A percentile compares a stretch with the other conserved stretches of the same genome.
Conservation (phyloP, 2,888 invertebrate species). For the Calephelis perditalis region DNA sequence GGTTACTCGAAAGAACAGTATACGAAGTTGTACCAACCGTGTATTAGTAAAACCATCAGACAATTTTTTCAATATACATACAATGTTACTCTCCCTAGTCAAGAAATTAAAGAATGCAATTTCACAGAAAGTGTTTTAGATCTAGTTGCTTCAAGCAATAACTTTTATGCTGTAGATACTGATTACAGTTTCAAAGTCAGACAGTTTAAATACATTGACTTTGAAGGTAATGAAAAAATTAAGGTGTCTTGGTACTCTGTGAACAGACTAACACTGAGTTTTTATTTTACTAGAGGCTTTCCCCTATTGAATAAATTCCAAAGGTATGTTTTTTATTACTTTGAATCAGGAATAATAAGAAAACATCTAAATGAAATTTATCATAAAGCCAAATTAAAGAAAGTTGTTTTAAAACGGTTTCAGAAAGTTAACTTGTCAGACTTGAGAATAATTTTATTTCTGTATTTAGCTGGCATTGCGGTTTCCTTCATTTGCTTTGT, state of each 20-base stretch:
- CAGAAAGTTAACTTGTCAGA: conserved; percentile 32
- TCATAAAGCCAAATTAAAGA: too few species aligned
- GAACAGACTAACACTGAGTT: conserved; percentile 33
- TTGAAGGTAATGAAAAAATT: conserved; percentile 35
- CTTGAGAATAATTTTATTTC: conserved; percentile 39
- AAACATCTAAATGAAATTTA: conserved; percentile 24
- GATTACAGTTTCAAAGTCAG: conserved; percentile 35
- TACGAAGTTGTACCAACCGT: conserved; percentile 38
- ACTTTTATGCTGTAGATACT: conserved; percentile 40
- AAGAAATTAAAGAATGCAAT: conserved; percentile 35
- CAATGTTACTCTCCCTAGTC: conserved; percentile 40
- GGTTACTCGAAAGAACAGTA: conserved; percentile 26
- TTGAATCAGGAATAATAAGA: conserved; percentile 43
- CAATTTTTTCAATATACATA: conserved; percentile 39
- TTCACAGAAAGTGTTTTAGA: conserved; percentile 35
- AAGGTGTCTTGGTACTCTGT: conserved; percentile 39
- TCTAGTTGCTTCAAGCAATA: conserved; percentile 34
- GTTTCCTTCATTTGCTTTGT: conserved; percentile 39
- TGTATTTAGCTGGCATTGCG: conserved; percentile 35
- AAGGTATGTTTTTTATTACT: conserved; percentile 35
- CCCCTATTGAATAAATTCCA: conserved; percentile 39
- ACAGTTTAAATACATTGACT: conserved; percentile 24
- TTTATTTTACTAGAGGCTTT: conserved; percentile 46
- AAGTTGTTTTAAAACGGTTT: conserved; percentile 22
- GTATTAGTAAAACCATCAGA: conserved; percentile 39